Evolutionary conservation across 2,888 invertebrate species (phyloP).

Genomic region (Diplazon laetatorius): DNA sequence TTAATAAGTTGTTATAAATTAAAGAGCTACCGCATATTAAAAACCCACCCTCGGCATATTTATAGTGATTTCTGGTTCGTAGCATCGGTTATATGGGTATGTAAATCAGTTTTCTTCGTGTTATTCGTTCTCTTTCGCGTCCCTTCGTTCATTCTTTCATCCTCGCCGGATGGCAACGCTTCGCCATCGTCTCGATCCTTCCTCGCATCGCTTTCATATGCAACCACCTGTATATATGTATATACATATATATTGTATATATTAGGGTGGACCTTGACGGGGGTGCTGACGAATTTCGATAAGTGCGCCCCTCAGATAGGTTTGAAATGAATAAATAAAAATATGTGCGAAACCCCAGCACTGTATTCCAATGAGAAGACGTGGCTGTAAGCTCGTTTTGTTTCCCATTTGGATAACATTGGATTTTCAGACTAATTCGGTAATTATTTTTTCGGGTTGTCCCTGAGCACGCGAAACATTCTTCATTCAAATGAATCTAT

Average conservation of each 20-base stretch:
- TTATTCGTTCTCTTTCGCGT: conserved; percentile 34
- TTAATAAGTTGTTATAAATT: conserved; percentile 79
- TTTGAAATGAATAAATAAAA: too few species aligned
- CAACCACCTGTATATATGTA: conserved; percentile 8
- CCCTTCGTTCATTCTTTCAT: conserved; percentile 45
- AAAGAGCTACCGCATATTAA: conserved; percentile 78
- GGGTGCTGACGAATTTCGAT: background rate
- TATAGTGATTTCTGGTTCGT: conserved; percentile 73
- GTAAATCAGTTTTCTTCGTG: conserved; percentile 72
- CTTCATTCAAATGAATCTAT: too few species aligned
- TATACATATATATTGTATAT: conserved; percentile 8
- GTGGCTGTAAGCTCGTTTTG: too few species aligned
- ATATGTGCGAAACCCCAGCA: too few species aligned
- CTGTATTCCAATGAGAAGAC: too few species aligned
- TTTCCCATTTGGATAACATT: too few species aligned
- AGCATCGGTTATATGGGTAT: conserved; percentile 71
- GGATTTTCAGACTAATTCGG: too few species aligned
- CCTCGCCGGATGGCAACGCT: conserved; percentile 40
- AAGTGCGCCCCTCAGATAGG: too few species aligned
- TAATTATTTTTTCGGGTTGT: too few species aligned
- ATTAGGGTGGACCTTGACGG: background rate
- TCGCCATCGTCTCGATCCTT: conserved; percentile 39
- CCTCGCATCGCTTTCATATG: conserved; percentile 11
- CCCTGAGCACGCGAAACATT: too few species aligned
- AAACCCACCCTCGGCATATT: conserved; percentile 77